phyloP scores from a whole-genome alignment of 2,113 vertebrate genomes.

The Brevimyrus niger region DNA sequence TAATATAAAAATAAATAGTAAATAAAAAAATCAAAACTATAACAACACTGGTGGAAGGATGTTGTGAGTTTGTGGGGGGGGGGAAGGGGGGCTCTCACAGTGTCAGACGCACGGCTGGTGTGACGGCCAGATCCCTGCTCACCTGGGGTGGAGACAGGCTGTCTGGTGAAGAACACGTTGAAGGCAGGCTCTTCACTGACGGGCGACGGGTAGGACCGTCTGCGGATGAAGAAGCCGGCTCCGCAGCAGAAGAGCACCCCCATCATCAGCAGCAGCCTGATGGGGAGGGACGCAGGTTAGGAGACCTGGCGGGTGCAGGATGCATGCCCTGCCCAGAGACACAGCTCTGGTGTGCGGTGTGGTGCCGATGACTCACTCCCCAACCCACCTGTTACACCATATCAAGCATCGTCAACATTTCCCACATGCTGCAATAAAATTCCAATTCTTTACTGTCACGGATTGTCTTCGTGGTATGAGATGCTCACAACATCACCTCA shows the following conservation, averaged over 20 bases:
- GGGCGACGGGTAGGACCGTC: constrained; percentile 83
- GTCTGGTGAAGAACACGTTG: constrained; percentile 92
- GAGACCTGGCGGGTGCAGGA: neutral
- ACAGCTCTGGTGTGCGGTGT: neutral
- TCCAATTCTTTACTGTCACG: neutral
- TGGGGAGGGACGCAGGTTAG: neutral
- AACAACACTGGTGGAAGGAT: neutral
- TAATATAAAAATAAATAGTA: neutral
- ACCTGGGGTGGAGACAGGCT: constrained; percentile 76
- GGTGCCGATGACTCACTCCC: neutral
- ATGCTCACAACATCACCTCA: neutral
- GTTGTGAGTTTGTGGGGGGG: too few relatives aligned
- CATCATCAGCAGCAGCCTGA: constrained; percentile 96
- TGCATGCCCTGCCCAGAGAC: neutral
- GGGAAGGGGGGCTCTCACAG: neutral
- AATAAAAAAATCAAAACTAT: neutral
- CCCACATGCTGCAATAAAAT: neutral
- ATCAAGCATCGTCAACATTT: neutral
- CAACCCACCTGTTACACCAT: neutral
- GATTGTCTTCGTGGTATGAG: neutral
- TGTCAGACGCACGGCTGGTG: neutral
- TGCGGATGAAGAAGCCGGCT: constrained; percentile 89
- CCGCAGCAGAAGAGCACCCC: constrained; percentile 93
- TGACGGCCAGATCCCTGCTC: constrained; percentile 31
- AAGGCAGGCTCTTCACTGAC: constrained; percentile 85